Evolutionary conservation across 2,113 vertebrate species (phyloP), one percentile per base, ranked within the genome.

Genomic region (Silurus meridionalis): DNA sequence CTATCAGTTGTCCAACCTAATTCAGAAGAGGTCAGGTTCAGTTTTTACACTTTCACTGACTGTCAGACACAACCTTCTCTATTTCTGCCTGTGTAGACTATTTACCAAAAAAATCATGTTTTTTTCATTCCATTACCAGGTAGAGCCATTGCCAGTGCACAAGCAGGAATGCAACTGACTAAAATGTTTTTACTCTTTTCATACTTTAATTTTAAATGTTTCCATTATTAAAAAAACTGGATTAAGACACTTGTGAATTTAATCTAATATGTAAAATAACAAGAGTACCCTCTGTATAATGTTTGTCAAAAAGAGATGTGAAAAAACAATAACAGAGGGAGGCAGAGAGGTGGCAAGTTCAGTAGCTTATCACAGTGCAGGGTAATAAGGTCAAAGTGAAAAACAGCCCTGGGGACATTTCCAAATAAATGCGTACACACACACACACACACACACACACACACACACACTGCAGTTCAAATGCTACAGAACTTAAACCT

Each of bases 371-470:
- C 94, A 95, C 95, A 93, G 93, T 90, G 94, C 94, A 93, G 95
- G 95, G 95, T 97, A 97, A 98, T 97, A 97, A 98, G 97, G 97
- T 98, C 97, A 97, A 93, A 95, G 95, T 95, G 96, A 95, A 96
- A 93, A 97, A 97, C 95, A 96, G 95, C 97, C 95, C 94, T 90
- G 92, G 95, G 97, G 95, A 95, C 91, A 93, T 95, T 97, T 96
- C 95, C 96, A 92, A 91, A 95, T 96, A 97, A 97, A 97, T 94
- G 94, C 48, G 83, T 15, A 69, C 52, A 83, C 69, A 84, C 79
- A 88, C 83, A 87, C 72, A 90, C 81, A 84, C 48, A 85, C 72
- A 79, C 88, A 79, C 79, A 87, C 82, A 82, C 79, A 86, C 83
- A 86, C 83, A 81, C 75, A 88, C 89, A 90, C 81, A 91, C 82